These are phyloP conservation scores for Chloroceryle aenea DNA, from an alignment of 2,113 vertebrate genomes.

Conservation along the genomic window DNA sequence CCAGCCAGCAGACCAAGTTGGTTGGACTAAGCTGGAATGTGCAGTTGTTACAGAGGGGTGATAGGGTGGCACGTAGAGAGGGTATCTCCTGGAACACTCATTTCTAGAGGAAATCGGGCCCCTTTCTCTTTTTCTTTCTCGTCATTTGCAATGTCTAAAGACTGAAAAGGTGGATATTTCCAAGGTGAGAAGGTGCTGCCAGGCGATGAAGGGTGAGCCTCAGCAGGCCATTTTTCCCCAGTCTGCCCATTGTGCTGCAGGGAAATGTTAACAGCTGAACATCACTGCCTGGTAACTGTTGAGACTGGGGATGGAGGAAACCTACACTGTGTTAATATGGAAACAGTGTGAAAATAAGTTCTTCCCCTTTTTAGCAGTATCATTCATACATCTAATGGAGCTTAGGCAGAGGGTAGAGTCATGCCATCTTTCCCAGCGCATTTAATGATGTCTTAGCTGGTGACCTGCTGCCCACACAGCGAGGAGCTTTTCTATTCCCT, in stretches of 20 bases:
- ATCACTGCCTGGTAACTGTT: not conserved
- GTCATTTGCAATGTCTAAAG: not conserved
- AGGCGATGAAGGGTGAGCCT: not conserved
- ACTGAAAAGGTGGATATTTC: not conserved
- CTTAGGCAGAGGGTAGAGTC: not conserved
- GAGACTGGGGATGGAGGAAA: not conserved
- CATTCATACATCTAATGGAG: not conserved
- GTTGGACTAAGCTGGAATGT: not conserved
- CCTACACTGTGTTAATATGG: accelerated
- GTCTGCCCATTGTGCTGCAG: accelerated
- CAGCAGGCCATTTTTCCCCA: not conserved
- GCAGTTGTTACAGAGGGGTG: not conserved
- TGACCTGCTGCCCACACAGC: not conserved
- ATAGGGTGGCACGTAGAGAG: accelerated
- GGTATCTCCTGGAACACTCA: not conserved
- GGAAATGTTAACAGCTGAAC: not conserved
- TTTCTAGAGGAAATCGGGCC: not conserved
- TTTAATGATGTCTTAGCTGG: not conserved
- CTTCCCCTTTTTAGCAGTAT: not conserved
- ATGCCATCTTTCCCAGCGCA: not conserved
- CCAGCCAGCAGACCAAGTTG: not conserved
- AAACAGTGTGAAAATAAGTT: not conserved
- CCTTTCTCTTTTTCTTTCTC: not conserved
- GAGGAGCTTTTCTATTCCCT: not conserved
- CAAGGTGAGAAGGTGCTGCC: not conserved